These are phyloP conservation scores for Papilio dardanus DNA, from an alignment of 1,140 invertebrate species.

Conservation along the genomic window DNA sequence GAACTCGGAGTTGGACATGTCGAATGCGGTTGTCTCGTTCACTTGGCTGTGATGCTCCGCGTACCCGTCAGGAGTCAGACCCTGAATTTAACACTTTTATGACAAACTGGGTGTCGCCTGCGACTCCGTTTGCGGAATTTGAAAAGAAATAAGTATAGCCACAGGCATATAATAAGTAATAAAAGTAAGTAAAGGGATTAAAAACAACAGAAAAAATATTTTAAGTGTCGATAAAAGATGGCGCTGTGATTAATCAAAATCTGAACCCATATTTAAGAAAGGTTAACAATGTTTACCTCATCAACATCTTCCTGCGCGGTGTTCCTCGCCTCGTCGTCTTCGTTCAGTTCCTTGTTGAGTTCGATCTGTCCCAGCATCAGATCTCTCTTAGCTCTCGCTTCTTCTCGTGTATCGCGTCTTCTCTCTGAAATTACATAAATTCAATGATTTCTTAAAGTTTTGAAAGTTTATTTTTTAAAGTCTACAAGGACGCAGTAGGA, in stretches of 20 bases:
- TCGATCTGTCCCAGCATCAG: slow-evolving; percentile 62
- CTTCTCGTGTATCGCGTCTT: slow-evolving; percentile 56
- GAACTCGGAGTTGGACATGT: slow-evolving; percentile 89
- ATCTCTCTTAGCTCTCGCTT: slow-evolving; percentile 65
- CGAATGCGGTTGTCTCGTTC: slow-evolving; percentile 63
- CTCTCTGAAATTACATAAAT: slow-evolving; percentile 65
- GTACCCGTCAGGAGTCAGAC: slow-evolving; percentile 84
- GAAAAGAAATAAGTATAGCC: no score
- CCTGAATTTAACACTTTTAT: no score
- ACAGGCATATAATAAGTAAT: no score
- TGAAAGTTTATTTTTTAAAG: no score
- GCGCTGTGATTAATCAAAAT: not conserved
- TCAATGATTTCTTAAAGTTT: no score
- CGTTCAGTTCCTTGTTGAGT: slow-evolving; percentile 75
- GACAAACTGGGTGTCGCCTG: no score
- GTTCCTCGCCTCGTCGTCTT: slow-evolving; percentile 84
- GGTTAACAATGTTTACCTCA: not conserved
- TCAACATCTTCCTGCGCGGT: slow-evolving; percentile 84
- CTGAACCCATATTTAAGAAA: not conserved
- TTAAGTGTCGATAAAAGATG: not conserved
- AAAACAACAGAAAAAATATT: no score
- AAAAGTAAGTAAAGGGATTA: no score
- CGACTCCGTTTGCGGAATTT: no score
- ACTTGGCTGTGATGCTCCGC: slow-evolving; percentile 70
- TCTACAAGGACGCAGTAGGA: no score